Percentiles rank a stretch among this genome's conserved stretches.
Conservation (phyloP, 2,113 vertebrate genomes). For the Pholis gunnellus region DNA sequence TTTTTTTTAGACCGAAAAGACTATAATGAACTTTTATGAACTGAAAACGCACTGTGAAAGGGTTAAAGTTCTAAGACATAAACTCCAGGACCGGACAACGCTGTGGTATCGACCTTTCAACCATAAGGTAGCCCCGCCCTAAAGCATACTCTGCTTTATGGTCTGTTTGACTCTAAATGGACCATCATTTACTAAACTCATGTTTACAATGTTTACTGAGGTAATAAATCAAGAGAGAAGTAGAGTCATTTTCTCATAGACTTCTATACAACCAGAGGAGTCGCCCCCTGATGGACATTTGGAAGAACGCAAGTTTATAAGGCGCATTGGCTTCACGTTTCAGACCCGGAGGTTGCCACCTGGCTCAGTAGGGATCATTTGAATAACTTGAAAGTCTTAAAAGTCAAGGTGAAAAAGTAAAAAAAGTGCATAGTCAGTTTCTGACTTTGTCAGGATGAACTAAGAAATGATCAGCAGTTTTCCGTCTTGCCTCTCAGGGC, state of each 20-base stretch:
- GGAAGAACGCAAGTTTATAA: neutral
- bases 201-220: too few species aligned
- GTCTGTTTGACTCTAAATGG: too few species aligned
- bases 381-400: neutral
- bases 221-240: too few species aligned
- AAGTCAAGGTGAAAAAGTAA: neutral
- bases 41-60: too few species aligned
- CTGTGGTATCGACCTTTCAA: neutral
- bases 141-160: too few species aligned
- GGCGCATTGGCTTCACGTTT: neutral
- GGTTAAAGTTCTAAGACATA: too few species aligned
- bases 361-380: neutral
- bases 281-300: neutral
- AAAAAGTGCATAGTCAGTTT: neutral
- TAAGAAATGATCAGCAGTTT: constrained; percentile 20
- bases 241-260: too few species aligned
- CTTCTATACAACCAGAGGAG: neutral
- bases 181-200: too few species aligned
- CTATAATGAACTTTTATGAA: too few species aligned
- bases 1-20: too few species aligned
- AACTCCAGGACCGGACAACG: neutral
- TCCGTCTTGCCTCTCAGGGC: neutral
- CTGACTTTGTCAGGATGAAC: constrained; percentile 17
- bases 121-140: neutral
- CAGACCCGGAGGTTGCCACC: neutral